A percentile compares a stretch with the other conserved stretches of the same genome.
phyloP scores from a whole-genome alignment of 1,140 invertebrate genomes.

The Trichogramma pretiosum region DNA sequence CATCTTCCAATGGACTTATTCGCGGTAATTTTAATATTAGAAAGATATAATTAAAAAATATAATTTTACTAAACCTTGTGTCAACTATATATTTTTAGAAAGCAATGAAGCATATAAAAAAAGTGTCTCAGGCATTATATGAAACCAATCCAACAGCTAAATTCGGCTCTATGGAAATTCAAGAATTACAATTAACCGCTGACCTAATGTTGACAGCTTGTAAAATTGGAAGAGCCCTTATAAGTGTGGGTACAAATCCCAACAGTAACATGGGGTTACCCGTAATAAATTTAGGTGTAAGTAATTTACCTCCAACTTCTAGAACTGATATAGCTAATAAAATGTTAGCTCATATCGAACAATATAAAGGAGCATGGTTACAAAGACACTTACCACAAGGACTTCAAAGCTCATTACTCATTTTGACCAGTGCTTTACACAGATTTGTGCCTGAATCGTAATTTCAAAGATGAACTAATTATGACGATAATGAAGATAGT shows the following conservation, averaged over 20 bases:
- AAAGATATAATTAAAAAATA: slow-evolving; percentile 12
- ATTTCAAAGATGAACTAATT: no score
- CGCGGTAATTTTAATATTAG: slow-evolving; percentile 49
- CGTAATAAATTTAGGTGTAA: slow-evolving; percentile 56
- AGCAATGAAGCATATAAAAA: slow-evolving; percentile 53
- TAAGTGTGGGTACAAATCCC: slow-evolving; percentile 54
- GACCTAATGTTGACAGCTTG: slow-evolving; percentile 57
- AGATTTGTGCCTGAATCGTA: slow-evolving; percentile 48
- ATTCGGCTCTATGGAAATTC: slow-evolving; percentile 45
- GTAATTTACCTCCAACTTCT: slow-evolving; percentile 53
- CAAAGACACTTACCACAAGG: slow-evolving; percentile 49
- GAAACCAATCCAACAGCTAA: slow-evolving; percentile 40
- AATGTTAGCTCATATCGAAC: slow-evolving; percentile 51
- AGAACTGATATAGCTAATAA: slow-evolving; percentile 61
- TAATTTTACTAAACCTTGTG: slow-evolving; percentile 11
- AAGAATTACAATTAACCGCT: slow-evolving; percentile 52
- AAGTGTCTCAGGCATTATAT: slow-evolving; percentile 44
- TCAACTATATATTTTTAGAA: slow-evolving; percentile 39
- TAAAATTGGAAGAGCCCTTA: slow-evolving; percentile 52
- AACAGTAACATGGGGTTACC: slow-evolving; percentile 53
- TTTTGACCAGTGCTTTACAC: slow-evolving; percentile 48
- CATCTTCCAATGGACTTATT: slow-evolving; percentile 52
- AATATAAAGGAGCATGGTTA: slow-evolving; percentile 52
- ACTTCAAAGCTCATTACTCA: slow-evolving; percentile 47
- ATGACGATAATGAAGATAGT: neutral